Evolutionary conservation across 2,113 vertebrate species (phyloP).

Genomic region (Brevimyrus niger): DNA sequence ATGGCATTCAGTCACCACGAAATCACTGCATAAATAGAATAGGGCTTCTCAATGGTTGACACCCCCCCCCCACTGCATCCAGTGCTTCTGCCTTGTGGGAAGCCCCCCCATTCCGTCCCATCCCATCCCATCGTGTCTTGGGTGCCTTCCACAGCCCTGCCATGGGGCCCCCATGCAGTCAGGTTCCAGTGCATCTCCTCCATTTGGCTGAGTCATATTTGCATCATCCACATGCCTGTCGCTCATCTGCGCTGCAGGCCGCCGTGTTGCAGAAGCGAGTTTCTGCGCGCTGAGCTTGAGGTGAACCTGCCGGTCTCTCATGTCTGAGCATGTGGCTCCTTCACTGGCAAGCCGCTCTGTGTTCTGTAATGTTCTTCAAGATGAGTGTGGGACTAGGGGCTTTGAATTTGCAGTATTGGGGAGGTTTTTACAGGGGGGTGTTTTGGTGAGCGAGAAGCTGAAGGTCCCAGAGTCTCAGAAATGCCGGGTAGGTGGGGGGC

Average conservation of each 20-base stretch:
- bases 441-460: background rate
- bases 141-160: background rate
- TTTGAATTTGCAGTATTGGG: background rate
- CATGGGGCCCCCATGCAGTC: background rate
- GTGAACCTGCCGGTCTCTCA: background rate
- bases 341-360: background rate
- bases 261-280: background rate
- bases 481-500: background rate
- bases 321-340: background rate
- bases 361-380: background rate
- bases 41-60: background rate
- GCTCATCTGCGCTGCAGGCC: background rate
- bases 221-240: background rate
- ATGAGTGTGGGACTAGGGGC: background rate
- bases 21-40: background rate
- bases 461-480: background rate
- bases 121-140: background rate
- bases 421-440: background rate
- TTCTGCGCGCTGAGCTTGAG: background rate
- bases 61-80: background rate
- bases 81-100: background rate
- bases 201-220: background rate
- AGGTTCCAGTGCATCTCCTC: background rate
- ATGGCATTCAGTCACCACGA: background rate
- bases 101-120: background rate